Percentiles rank a stretch among this genome's conserved stretches.
Evolutionary conservation across 2,113 vertebrate genomes (phyloP).

Genomic region (Menidia beryllina): DNA sequence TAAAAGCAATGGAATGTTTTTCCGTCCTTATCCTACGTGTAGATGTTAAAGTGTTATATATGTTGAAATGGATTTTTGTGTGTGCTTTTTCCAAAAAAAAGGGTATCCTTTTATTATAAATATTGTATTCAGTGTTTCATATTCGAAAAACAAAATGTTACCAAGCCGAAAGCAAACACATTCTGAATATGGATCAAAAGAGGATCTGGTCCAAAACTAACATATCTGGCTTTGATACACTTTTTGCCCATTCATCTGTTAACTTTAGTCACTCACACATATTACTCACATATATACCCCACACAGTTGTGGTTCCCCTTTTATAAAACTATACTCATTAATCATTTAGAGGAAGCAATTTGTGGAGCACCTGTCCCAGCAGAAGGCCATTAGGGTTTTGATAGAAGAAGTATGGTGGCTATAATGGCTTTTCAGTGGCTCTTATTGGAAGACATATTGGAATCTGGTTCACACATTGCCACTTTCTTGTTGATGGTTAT

Average conservation of each 20-base stretch:
- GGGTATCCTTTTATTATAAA: neutral
- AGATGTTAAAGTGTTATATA: no score
- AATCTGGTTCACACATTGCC: conserved; percentile 57
- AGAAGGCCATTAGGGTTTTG: conserved; percentile 77
- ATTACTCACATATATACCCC: conserved; percentile 16
- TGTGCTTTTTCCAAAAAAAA: no score
- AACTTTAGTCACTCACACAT: conserved; percentile 6
- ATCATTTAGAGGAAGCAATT: conserved; percentile 84
- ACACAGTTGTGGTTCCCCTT: conserved; percentile 21
- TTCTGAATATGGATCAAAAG: conserved; percentile 17
- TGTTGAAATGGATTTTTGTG: no score
- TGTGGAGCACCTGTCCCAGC: conserved; percentile 79
- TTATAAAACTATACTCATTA: conserved; percentile 75
- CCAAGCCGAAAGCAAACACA: neutral
- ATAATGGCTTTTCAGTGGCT: conserved; percentile 77
- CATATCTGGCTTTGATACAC: neutral
- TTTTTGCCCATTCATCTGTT: conserved; percentile 3
- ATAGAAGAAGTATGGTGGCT: conserved; percentile 61
- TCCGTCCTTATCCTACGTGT: no score
- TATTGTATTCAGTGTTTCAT: neutral
- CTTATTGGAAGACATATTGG: conserved; percentile 80
- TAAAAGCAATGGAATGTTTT: no score
- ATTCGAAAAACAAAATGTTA: neutral
- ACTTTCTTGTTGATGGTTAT: conserved; percentile 47
- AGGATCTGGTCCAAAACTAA: conserved; percentile 2